A percentile compares a stretch with the other conserved stretches of the same genome.
These are phyloP conservation scores for Philonicus albiceps DNA, from an alignment of 2,888 invertebrate genomes.

Conservation along the genomic window DNA sequence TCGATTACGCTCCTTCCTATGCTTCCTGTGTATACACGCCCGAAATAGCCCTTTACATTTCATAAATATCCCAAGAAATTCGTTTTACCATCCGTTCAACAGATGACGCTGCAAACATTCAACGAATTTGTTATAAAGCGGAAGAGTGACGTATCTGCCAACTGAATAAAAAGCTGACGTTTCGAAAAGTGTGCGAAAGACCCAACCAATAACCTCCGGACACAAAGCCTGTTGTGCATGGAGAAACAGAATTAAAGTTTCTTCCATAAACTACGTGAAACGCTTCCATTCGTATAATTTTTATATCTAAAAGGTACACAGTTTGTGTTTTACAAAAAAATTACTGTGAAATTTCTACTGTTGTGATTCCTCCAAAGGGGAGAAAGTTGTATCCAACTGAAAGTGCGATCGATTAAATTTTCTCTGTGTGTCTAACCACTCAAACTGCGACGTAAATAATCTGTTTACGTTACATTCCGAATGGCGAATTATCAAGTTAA, in stretches of 20 bases:
- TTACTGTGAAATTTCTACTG: background rate
- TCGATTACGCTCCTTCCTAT: no score
- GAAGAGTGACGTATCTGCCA: slow-evolving; percentile 50
- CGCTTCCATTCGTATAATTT: slow-evolving; percentile 26
- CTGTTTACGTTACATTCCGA: background rate
- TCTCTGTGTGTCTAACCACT: background rate
- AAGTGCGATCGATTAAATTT: slow-evolving; percentile 28
- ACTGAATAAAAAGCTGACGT: slow-evolving; percentile 49
- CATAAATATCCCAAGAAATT: no score
- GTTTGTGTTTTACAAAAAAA: background rate
- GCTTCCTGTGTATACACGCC: no score
- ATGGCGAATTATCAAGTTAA: background rate
- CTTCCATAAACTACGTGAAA: slow-evolving; percentile 24
- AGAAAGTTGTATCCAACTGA: background rate
- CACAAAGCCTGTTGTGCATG: slow-evolving; percentile 38
- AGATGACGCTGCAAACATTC: background rate
- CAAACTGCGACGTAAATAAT: background rate
- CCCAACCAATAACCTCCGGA: slow-evolving; percentile 27
- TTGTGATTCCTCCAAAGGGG: background rate
- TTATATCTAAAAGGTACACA: slow-evolving; percentile 13
- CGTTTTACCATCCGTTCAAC: no score
- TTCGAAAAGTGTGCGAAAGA: slow-evolving; percentile 38
- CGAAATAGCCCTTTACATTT: no score
- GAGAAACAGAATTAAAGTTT: background rate
- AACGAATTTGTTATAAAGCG: slow-evolving; percentile 44